Percentiles rank a stretch among this genome's conserved stretches.
These are phyloP conservation scores for Hirundo rustica DNA, from an alignment of 2,797 vertebrate species.

Conservation along the genomic window DNA sequence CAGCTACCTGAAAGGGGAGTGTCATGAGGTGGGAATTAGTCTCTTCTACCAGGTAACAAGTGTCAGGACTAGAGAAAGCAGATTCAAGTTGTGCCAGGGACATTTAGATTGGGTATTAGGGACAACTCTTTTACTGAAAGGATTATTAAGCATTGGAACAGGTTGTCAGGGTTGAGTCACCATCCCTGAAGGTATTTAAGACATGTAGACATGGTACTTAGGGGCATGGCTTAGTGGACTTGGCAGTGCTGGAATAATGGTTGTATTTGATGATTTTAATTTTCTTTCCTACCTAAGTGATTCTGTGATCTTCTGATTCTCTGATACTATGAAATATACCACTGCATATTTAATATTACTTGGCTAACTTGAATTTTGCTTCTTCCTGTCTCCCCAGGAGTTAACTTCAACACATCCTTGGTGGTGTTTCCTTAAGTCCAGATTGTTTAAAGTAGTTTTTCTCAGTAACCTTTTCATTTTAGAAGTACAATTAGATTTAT, in stretches of 20 bases:
- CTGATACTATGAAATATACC: neutral
- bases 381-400: neutral
- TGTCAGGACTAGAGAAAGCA: neutral
- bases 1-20: neutral
- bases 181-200: neutral
- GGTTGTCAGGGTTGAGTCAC: neutral
- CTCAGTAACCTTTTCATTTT: neutral
- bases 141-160: neutral
- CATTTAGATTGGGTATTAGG: neutral
- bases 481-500: neutral
- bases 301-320: neutral
- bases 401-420: neutral
- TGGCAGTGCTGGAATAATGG: neutral
- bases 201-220: neutral
- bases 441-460: neutral
- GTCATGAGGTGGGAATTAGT: too few species aligned
- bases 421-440: neutral
- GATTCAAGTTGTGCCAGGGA: neutral
- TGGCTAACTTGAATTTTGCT: neutral
- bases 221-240: neutral
- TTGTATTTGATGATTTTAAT: neutral
- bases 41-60: neutral
- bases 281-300: neutral
- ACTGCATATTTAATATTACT: neutral
- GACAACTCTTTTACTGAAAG: neutral